Evolutionary conservation across 2,113 vertebrate species (phyloP), one percentile per base, ranked within the genome.

Genomic region (Isurus oxyrinchus): DNA sequence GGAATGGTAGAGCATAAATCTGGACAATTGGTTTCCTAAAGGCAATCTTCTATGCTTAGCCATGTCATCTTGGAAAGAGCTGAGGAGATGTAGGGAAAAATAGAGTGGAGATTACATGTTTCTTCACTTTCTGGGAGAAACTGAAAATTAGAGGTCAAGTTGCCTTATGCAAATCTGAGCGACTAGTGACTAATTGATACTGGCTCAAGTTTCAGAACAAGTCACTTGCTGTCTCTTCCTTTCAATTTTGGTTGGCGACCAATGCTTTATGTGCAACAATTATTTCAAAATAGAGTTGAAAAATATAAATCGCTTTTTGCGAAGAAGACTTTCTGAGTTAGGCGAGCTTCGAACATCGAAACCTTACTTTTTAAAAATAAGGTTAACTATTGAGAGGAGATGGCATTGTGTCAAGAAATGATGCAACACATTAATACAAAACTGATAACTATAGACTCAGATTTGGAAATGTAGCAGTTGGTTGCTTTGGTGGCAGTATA

Each of bases 161-260:
- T 63, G 59, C 59, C 90, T 8, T 66, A 16, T 94, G 5, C 59
- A 63, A n/a, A 40, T 40, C 59, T 19, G 21, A 40, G 66, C 23
- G 90, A 40, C 59, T 57, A 91, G 27, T 61, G 55, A 93, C 90
- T 25, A 31, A 90, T 31, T 91, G 59, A 66, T 40, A 66, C 16
- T 94, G 87, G 53, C 87, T 57, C 59, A 40, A 61, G 90, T 94
- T 94, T 94, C 90, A 94, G 59, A 23, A 35, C 59, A 63, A 57
- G 90, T 19, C n/a, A 40, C 40, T 49, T 84, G 59, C 21, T 40
- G 14, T 40, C 5, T 1, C n/a, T 63, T 14, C 14, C 16, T 93
- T 93, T 91, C 87, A 27, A 31, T 91, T 27, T 79, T 25, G 57
- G 5, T 11, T 5, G 35, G 88, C 61, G 59, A 40, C 59, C 21